phyloP scores from a whole-genome alignment of 2,113 vertebrate genomes.

The Scolopax mira region DNA sequence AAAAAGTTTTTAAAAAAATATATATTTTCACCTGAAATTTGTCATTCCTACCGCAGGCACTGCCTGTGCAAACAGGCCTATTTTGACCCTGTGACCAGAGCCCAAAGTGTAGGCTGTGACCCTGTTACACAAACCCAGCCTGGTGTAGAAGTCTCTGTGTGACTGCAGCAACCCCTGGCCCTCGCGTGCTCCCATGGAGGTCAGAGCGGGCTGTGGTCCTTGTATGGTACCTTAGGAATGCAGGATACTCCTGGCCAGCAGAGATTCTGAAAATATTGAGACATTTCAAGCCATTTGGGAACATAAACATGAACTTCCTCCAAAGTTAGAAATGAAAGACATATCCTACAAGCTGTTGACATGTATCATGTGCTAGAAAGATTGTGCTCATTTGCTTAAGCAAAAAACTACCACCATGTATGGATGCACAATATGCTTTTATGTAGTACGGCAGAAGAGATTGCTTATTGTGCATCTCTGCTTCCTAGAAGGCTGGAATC shows the following conservation, averaged over 20 bases:
- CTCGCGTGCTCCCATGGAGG: accelerated
- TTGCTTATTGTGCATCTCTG: accelerated
- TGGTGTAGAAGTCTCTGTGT: not conserved
- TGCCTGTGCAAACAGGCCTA: not conserved
- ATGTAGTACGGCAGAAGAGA: not conserved
- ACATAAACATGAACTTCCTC: not conserved
- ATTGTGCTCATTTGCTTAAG: not conserved
- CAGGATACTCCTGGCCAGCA: not conserved
- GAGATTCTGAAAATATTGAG: not conserved
- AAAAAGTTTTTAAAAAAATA: not conserved
- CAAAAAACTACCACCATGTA: not conserved
- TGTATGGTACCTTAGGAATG: not conserved
- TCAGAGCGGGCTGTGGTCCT: not conserved
- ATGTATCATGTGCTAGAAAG: not conserved
- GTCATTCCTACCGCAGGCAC: not conserved
- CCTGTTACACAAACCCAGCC: no score
- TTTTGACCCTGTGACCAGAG: not conserved
- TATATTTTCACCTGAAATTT: not conserved
- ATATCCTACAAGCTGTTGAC: not conserved
- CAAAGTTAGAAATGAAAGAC: not conserved
- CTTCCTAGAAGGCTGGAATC: not conserved
- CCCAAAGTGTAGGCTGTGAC: not conserved
- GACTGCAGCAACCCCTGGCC: not conserved
- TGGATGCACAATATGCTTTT: not conserved
- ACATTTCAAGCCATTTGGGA: not conserved